Evolutionary conservation across 2,797 vertebrate species (phyloP), one percentile per base, ranked within the genome.

Genomic region (Salarias fasciatus): DNA sequence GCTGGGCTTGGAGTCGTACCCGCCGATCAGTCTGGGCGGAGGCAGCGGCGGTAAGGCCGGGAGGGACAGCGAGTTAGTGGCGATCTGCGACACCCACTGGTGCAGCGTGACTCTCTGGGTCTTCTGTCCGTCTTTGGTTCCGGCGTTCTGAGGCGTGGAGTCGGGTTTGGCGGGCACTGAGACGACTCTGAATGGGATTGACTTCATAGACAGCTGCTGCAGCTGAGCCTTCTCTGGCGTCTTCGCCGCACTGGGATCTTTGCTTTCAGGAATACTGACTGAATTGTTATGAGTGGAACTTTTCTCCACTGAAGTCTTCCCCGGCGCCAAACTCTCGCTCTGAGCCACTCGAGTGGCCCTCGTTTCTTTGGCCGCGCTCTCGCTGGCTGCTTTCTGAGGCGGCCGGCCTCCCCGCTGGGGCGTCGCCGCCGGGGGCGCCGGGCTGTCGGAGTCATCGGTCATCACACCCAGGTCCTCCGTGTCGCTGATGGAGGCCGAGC

Each of bases 51-150:
- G 92, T 42, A 94, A 40, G 10, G 86, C 80, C 0, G 93, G 91
- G 11, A 94, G 88, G 1, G 93, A 91, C 38, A 93, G 83, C 0
- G 88, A 82, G 62, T 92, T 94, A 0, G 86, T 80, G 30, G 92
- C 92, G 4, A 94, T 91, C 72, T 93, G 89, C 0, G 92, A 93
- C 56, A 94, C 90, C 93, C 93, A 94, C 72, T 93, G 92, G 58
- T 94, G 92, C 64, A 94, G 37, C 0, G 92, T 94, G 49, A 92
- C 89, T 5, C 92, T 76, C 18, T 90, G 86, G 12, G 91, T 87
- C 29, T 75, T 92, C 8, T 63, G 80, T 9, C 73, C 57, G 1
- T 88, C 83, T 58, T 80, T 84, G 3, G 56, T 11, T 31, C n/a
- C 80, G 0, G 37, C 11, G 3, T 46, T 80, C 52, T 61, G 86